Evolutionary conservation across 2,797 vertebrate genomes (phyloP), one percentile per base, ranked within the genome.

Genomic region (Chaetodon trifasciatus): DNA sequence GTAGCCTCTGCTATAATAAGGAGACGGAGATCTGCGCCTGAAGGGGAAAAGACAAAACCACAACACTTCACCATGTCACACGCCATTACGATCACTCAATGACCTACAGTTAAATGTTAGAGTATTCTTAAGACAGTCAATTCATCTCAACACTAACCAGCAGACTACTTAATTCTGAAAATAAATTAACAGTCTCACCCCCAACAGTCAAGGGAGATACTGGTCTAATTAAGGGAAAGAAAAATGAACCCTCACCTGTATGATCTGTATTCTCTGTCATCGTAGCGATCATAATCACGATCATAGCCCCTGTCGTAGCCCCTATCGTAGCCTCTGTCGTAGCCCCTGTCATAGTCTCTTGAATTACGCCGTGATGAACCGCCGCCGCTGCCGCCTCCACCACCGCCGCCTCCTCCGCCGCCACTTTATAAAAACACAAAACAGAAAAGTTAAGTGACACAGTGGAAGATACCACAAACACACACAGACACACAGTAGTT

Each of bases 21-120:
- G 97, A 82, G 97, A 98, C 0, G 97, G 97, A 61, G 97, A 98
- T 86, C 97, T 94, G 78, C 97, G 96, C 90, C 97, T 98, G 89
- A 71, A 79, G 46, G 23, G 4, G 5, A 46, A 42, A 15, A 13
- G 55, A 63, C 15, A 83, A 52, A 72, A 55, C 8, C 23, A 46
- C 10, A 60, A 32, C 10, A 74, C 0, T 42, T 49, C 1, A n/a
- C 0, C 6, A 35, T 47, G 8, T 46, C 2, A 68, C 37, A 50
- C 21, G 6, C 15, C 0, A 10, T 47, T 44, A 81, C 10, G 12
- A 53, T 55, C 1, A 68, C 5, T 6, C n/a, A 61, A 32, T 21
- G 5, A 70, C 49, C 28, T 32, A 58, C 15, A n/a, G 7, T 21
- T 6, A 39, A 13, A 49, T 3, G 3, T 24, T 42, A 52, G 15